phyloP scores from a whole-genome alignment of 30 jellyfish, hydroid and myxozoan genomes.

The Nemopilema nomurai region DNA sequence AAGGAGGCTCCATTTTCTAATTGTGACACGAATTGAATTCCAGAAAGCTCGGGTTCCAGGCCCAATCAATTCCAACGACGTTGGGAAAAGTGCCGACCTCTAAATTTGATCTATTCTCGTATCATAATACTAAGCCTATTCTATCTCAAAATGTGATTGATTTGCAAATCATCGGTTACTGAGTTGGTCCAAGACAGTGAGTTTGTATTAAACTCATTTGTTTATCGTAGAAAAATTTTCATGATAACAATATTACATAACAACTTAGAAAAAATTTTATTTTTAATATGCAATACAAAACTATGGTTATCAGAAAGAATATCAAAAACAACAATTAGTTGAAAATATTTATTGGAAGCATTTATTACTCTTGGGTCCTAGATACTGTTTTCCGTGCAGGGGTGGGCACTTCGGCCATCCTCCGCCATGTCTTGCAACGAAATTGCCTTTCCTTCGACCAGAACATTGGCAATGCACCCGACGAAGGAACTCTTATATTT shows the following conservation, averaged over 20 bases:
- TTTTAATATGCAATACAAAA: background rate
- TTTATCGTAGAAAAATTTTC: background rate
- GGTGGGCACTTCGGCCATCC: constrained; percentile 55
- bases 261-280: background rate
- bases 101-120: no score
- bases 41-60: no score
- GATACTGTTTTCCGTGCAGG: constrained; percentile 47
- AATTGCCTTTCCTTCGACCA: constrained; percentile 14
- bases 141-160: no score
- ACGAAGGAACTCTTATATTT: constrained; percentile 31
- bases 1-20: no score
- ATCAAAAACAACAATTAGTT: background rate
- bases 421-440: constrained; percentile 54
- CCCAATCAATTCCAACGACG: no score
- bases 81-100: no score
- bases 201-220: no score
- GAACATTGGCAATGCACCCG: constrained; percentile 62
- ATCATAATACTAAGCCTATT: no score
- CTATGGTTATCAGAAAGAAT: background rate
- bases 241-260: background rate
- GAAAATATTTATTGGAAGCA: background rate
- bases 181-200: no score
- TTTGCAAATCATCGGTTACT: no score
- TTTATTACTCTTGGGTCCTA: background rate
- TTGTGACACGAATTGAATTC: no score